A percentile compares a stretch with the other conserved stretches of the same genome.
Conservation (phyloP, 2,797 vertebrate species). For the Sebastes reedi region DNA sequence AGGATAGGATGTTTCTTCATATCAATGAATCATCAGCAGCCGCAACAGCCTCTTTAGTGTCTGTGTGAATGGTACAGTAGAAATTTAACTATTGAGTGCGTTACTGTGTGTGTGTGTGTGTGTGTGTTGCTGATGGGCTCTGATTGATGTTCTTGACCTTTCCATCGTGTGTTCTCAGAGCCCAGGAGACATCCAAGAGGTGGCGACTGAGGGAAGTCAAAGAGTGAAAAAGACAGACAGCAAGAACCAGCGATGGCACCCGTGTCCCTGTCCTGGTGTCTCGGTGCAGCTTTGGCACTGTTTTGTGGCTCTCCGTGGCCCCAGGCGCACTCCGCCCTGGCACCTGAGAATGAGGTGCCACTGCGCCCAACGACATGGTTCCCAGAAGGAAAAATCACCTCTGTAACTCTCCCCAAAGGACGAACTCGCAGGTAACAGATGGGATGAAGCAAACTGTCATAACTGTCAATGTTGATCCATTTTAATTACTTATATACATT, state of each 20-base stretch:
- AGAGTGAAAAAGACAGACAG: constrained; percentile 8
- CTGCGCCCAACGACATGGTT: constrained; percentile 85
- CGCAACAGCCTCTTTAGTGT: constrained; percentile 56
- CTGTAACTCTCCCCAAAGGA: constrained; percentile 86
- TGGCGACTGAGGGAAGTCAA: constrained; percentile 23
- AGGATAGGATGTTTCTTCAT: constrained; percentile 75
- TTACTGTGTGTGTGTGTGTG: neutral
- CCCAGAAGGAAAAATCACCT: constrained; percentile 84
- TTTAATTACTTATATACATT: neutral
- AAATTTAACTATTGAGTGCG: constrained; percentile 37
- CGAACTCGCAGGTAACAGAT: constrained; percentile 84
- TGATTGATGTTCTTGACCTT: constrained; percentile 67
- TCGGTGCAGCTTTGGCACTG: constrained; percentile 59
- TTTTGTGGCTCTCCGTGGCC: constrained; percentile 59
- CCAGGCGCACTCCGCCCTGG: constrained; percentile 42
- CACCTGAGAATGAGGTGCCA: constrained; percentile 84
- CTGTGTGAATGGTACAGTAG: constrained; percentile 50
- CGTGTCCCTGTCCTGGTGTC: constrained; percentile 62
- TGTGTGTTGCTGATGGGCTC: constrained; percentile 6
- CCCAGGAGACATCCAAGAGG: constrained; percentile 27
- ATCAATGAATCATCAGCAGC: constrained; percentile 80
- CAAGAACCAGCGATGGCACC: constrained; percentile 47
- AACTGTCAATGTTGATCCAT: neutral
- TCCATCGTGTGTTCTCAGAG: constrained; percentile 42
- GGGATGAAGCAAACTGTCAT: neutral